A percentile compares a stretch with the other conserved stretches of the same genome.
phyloP scores from a whole-genome alignment of 2,888 invertebrate genomes.

The Laothoe populi region DNA sequence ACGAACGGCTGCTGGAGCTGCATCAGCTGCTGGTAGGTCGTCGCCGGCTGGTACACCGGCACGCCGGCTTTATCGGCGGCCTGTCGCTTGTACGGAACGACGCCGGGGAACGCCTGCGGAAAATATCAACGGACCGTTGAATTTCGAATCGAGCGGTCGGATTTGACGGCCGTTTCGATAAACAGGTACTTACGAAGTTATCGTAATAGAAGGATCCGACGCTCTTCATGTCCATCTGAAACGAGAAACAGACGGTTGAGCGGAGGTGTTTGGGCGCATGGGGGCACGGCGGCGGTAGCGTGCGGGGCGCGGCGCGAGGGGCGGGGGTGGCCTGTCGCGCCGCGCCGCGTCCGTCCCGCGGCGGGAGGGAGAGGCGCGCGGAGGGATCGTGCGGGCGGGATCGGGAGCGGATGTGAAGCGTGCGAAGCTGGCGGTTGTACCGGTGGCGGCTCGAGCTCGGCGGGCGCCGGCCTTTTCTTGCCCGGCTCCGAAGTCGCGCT shows the following conservation, averaged over 20 bases:
- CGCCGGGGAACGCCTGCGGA: constrained; percentile 96
- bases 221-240: constrained; percentile 98
- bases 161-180: constrained; percentile 15
- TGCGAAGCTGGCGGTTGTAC: constrained; percentile 92
- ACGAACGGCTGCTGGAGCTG: constrained; percentile 98
- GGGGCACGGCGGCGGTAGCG: constrained; percentile 62
- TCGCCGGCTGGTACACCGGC: constrained; percentile 97
- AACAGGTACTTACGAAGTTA: constrained; percentile 94
- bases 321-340: constrained; percentile 56
- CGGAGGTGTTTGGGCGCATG: constrained; percentile 55
- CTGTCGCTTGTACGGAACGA: constrained; percentile 98
- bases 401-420: constrained; percentile 79
- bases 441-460: constrained; percentile 90
- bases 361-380: constrained; percentile 58
- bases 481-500: constrained; percentile 91
- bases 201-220: constrained; percentile 98
- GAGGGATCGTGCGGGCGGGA: constrained; percentile 66
- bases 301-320: constrained; percentile 65
- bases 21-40: constrained; percentile 97
- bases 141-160: constrained; percentile 5
- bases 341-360: constrained; percentile 55
- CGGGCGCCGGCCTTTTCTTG: constrained; percentile 96
- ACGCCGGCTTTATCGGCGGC: constrained; percentile 98
- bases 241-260: constrained; percentile 83
- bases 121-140: constrained; percentile 34